These are phyloP conservation scores for Drosophila pallidifrons DNA, from an alignment of 1,140 invertebrate genomes.

Conservation along the genomic window DNA sequence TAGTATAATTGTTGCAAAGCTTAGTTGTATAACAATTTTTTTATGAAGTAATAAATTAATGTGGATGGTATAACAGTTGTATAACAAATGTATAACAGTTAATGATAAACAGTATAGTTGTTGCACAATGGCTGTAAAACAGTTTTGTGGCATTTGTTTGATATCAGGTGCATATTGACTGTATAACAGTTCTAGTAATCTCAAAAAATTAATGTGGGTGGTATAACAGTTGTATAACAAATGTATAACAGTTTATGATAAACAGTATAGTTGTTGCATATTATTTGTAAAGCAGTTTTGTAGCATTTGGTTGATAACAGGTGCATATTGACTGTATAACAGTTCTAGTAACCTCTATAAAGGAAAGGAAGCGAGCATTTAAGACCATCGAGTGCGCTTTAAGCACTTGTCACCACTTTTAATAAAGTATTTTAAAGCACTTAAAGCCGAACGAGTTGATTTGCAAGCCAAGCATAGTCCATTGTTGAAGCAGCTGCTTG, in stretches of 20 bases:
- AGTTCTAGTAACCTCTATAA: background rate
- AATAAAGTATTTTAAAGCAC: background rate
- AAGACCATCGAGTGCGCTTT: background rate
- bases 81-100: conserved; percentile 16
- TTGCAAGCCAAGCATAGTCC: background rate
- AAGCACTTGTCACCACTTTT: background rate
- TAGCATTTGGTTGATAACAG: too few species aligned
- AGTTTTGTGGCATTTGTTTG: background rate
- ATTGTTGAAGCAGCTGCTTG: conserved; percentile 7
- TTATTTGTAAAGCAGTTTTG: conserved; percentile 1
- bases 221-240: conserved; percentile 14
- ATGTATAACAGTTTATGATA: conserved; percentile 4
- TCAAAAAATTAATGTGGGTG: background rate
- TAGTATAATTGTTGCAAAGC: background rate
- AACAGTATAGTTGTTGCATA: conserved; percentile 8
- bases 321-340: background rate
- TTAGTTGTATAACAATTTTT: too few species aligned
- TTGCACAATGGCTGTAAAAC: conserved; percentile 9
- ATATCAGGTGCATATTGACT: background rate
- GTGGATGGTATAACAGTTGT: conserved; percentile 2
- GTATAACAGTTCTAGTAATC: conserved; percentile 11
- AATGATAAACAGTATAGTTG: background rate
- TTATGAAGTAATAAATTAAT: too few species aligned
- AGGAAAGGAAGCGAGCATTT: background rate
- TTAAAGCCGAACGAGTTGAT: conserved; percentile 1